These are phyloP conservation scores for Aldabrachelys gigantea DNA, from an alignment of 2,113 vertebrate genomes.

Conservation along the genomic window DNA sequence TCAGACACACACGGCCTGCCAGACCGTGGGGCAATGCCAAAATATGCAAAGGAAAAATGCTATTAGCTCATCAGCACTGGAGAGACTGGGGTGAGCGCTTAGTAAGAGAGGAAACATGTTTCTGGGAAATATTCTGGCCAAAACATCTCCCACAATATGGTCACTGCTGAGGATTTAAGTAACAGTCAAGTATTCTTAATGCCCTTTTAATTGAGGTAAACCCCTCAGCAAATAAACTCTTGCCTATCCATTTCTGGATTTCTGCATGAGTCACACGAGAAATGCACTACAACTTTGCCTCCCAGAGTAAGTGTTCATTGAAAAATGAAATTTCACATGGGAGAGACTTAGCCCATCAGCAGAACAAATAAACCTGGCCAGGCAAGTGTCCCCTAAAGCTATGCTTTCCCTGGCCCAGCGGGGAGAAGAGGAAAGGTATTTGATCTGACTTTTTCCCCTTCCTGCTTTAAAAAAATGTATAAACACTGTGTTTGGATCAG, in stretches of 20 bases:
- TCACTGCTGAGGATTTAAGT: slow-evolving; percentile 53
- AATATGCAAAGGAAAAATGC: slow-evolving; percentile 84
- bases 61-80: slow-evolving; percentile 80
- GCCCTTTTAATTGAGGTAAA: slow-evolving; percentile 74
- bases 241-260: slow-evolving; percentile 74
- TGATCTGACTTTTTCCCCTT: neutral
- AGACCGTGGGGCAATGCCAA: slow-evolving; percentile 75
- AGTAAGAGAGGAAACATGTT: slow-evolving; percentile 59
- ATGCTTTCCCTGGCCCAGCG: neutral
- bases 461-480: slow-evolving; percentile 25
- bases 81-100: slow-evolving; percentile 68
- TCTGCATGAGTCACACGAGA: slow-evolving; percentile 76
- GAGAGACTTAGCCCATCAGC: slow-evolving; percentile 47
- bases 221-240: slow-evolving; percentile 73
- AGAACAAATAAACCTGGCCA: slow-evolving; percentile 52
- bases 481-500: neutral
- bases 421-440: neutral
- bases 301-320: slow-evolving; percentile 66
- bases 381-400: neutral
- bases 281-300: slow-evolving; percentile 67
- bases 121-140: slow-evolving; percentile 69
- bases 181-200: slow-evolving; percentile 53
- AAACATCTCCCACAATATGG: slow-evolving; percentile 38
- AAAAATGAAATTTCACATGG: slow-evolving; percentile 74
- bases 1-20: slow-evolving; percentile 80